Base-by-base conservation (phyloP, 2,888 invertebrate genomes). In the Aporophyla lueneburgensis region DNA sequence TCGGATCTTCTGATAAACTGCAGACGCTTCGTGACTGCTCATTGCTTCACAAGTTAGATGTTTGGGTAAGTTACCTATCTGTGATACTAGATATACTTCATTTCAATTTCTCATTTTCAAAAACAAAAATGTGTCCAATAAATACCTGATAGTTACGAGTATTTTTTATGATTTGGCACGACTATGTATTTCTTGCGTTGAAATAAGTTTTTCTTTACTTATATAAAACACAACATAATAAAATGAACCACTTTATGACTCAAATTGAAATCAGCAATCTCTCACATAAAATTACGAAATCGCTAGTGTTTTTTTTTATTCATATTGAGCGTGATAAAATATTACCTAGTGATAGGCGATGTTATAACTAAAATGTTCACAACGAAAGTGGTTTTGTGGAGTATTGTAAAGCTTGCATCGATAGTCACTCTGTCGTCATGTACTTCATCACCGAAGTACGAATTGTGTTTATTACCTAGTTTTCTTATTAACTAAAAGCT, bases 1-100 rank as follows among this genome's bases (percentile, higher is more conserved):
- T 89, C 80, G 79, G 78, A 78, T 85, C 71, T 76, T 76, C 76
- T 74, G 81, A 83, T 72, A 83, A 83, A 83, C 82, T 83, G 79
- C 75, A 83, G 75, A 83, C 79, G 71, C 62, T 75, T 70, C 72
- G 75, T 71, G 72, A 83, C 80, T 83, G 74, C 79, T 80, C 76
- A 74, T 74, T 80, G 68, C 72, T 83, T 83, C 53, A 69, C 40
- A 61, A 65, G 59, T 66, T 61, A 70, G 24, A 67, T 66, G 19
- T 69, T 62, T 67, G 40, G 54, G 63, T 61, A 53, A 43, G 43
- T n/a, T 68, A 56, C 9, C 9, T 69, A 58, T 21, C 21, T 43
- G n/a, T n/a, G n/a, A n/a, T n/a, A 56, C 24, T 43, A 33, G 33
- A 3, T 33, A 40, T 40, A 53, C 6, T 66, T 16, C 0, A 51